A percentile compares a stretch with the other conserved stretches of the same genome.
phyloP scores from a whole-genome alignment of 2,888 invertebrate genomes.

The Chloroclystis v-ata region DNA sequence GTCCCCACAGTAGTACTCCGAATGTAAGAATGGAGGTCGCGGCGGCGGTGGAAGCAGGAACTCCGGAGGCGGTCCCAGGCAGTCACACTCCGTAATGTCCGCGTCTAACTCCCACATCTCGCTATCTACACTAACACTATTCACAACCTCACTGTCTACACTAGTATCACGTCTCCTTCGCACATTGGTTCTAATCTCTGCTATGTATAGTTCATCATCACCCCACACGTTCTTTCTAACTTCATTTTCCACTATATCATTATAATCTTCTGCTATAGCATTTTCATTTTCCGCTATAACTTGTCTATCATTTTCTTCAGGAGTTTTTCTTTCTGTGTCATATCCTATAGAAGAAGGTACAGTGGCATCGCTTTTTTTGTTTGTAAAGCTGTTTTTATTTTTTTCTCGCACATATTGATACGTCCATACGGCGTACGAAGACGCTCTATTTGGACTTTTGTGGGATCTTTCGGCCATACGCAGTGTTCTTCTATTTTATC shows the following conservation, averaged over 20 bases:
- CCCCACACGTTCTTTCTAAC: constrained; percentile 70
- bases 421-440: constrained; percentile 68
- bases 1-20: constrained; percentile 83
- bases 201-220: constrained; percentile 74
- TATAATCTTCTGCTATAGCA: constrained; percentile 27
- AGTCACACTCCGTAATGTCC: constrained; percentile 85
- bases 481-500: constrained; percentile 62
- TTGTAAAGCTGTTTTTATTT: constrained; percentile 19
- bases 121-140: constrained; percentile 78
- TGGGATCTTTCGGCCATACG: constrained; percentile 71
- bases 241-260: constrained; percentile 63
- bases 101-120: constrained; percentile 85
- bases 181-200: constrained; percentile 69
- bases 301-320: constrained; percentile 31
- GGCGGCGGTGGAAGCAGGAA: constrained; percentile 86
- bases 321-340: constrained; percentile 27
- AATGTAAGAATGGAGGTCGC: constrained; percentile 83
- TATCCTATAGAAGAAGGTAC: constrained; percentile 22
- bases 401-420: constrained; percentile 30
- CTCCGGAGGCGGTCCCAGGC: constrained; percentile 85
- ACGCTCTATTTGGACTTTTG: constrained; percentile 66
- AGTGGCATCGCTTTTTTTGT: constrained; percentile 35
- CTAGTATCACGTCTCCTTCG: constrained; percentile 73
- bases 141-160: constrained; percentile 75
- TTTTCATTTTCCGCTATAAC: constrained; percentile 63